phyloP scores from a whole-genome alignment of 2,797 vertebrate species.

The Leucoraja ocellata region DNA sequence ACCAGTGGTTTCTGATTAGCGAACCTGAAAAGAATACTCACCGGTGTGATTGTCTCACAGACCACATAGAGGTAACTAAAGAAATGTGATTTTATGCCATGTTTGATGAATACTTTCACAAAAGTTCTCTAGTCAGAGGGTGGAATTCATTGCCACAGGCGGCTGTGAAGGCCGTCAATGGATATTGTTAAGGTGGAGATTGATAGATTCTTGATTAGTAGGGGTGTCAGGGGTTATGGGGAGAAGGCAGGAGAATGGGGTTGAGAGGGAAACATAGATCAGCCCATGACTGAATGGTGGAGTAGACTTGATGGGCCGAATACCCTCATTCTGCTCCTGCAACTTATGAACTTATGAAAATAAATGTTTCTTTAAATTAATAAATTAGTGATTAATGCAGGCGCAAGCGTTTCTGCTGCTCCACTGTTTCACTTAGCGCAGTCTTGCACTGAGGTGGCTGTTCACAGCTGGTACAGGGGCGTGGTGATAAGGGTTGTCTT shows the following conservation, averaged over 20 bases:
- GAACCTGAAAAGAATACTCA: slow-evolving; percentile 63
- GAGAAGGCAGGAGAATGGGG: too few species aligned
- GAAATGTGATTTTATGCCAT: background rate
- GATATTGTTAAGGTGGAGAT: too few species aligned
- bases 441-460: background rate
- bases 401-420: background rate
- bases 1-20: slow-evolving; percentile 60
- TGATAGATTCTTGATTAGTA: too few species aligned
- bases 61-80: slow-evolving; percentile 45
- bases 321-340: too few species aligned
- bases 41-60: slow-evolving; percentile 48
- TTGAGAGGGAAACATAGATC: too few species aligned
- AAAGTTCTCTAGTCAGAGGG: too few species aligned
- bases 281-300: too few species aligned
- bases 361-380: background rate
- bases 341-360: too few species aligned
- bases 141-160: too few species aligned
- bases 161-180: too few species aligned
- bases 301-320: too few species aligned
- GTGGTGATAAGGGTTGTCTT: background rate
- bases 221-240: too few species aligned
- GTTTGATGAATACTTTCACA: background rate
- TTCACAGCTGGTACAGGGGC: background rate
- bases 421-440: background rate
- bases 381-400: background rate